Evolutionary conservation across 2,113 vertebrate genomes (phyloP).

Genomic region (Microtus pennsylvanicus): DNA sequence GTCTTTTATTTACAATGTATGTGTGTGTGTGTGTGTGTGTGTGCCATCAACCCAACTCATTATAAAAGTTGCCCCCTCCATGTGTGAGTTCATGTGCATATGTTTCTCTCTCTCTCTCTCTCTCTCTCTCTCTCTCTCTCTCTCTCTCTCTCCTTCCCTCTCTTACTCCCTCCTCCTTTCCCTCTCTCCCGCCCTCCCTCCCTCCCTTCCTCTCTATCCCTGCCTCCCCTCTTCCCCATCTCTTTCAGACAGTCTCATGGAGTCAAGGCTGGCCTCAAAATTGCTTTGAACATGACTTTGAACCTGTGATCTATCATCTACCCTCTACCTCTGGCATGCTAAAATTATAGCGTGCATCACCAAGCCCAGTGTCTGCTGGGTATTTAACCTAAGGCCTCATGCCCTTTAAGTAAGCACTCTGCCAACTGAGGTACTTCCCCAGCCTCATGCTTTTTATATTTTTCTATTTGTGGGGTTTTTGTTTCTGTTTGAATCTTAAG

Average conservation of each 20-base stretch:
- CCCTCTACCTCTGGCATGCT: neutral
- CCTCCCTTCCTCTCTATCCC: neutral
- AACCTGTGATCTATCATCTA: neutral
- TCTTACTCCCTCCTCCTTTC: too few species aligned
- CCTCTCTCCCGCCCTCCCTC: too few species aligned
- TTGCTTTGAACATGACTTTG: neutral
- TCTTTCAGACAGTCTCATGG: neutral
- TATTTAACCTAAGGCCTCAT: neutral
- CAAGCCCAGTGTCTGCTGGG: neutral
- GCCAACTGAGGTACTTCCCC: neutral
- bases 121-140: too few species aligned
- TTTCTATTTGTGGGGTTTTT: neutral
- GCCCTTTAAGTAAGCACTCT: neutral
- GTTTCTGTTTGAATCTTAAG: conserved; percentile 16
- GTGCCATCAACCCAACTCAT: neutral
- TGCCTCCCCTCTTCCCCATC: too few species aligned
- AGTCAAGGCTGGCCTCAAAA: neutral
- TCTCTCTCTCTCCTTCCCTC: too few species aligned
- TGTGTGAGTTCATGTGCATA: too few species aligned
- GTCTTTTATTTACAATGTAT: conserved; percentile 41
- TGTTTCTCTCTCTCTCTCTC: too few species aligned
- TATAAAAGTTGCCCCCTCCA: neutral
- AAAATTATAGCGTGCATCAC: neutral
- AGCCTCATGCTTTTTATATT: neutral
- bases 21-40: neutral